Conservation (phyloP, 2,797 vertebrate species). For the Syngnathus rostellatus region DNA sequence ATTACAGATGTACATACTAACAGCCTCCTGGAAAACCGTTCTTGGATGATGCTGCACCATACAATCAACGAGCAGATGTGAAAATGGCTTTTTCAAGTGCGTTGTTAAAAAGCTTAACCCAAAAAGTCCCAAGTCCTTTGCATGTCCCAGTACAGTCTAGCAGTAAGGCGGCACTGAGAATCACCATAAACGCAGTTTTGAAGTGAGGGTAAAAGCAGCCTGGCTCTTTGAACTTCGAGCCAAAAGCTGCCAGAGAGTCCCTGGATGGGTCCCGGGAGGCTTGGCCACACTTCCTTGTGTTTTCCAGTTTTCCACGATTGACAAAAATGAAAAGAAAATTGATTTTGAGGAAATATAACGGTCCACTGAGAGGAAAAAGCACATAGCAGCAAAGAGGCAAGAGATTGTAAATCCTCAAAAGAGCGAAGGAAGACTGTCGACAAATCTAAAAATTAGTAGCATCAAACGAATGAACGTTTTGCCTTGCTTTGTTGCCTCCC, state of each 20-base stretch:
- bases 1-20: conserved; percentile 42
- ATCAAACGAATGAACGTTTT: conserved; percentile 51
- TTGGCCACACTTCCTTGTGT: conserved; percentile 45
- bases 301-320: conserved; percentile 51
- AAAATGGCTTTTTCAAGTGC: conserved; percentile 14
- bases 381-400: conserved; percentile 27
- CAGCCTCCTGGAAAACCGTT: conserved; percentile 32
- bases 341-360: conserved; percentile 27
- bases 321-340: conserved; percentile 53
- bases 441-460: conserved; percentile 53
- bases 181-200: conserved; percentile 49
- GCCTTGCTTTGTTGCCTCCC: conserved; percentile 24
- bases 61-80: conserved; percentile 41
- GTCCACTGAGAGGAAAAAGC: conserved; percentile 21
- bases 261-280: conserved; percentile 28
- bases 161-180: conserved; percentile 40
- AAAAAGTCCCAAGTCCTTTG: conserved; percentile 11
- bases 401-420: conserved; percentile 32
- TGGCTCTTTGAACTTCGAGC: conserved; percentile 49
- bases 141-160: conserved; percentile 29
- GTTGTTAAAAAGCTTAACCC: conserved; percentile 25
- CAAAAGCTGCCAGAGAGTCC: conserved; percentile 35
- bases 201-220: conserved; percentile 36
- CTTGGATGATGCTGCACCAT: conserved; percentile 14
- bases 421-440: conserved; percentile 33